Conservation (phyloP, 1,140 invertebrate species). For the Drosophila ironensis region DNA sequence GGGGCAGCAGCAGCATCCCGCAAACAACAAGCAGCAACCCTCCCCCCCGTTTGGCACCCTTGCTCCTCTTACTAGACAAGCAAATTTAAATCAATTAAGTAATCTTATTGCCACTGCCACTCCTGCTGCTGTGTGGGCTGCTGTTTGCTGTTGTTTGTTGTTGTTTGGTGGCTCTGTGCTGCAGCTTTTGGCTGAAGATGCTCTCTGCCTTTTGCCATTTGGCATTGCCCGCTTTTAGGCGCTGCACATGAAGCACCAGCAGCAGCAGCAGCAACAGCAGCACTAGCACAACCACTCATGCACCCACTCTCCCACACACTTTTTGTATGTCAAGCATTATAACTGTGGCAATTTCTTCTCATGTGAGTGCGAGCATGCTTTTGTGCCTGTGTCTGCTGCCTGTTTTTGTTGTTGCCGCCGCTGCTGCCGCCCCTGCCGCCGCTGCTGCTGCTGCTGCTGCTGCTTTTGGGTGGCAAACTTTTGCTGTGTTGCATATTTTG, state of each 20-base stretch:
- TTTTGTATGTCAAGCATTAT: constrained; percentile 62
- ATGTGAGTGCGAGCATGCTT: constrained; percentile 24
- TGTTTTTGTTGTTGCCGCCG: constrained; percentile 14
- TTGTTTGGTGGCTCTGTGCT: constrained; percentile 1
- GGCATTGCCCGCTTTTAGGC: constrained; percentile 64
- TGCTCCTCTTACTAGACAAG: constrained; percentile 55
- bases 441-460: too few relatives aligned
- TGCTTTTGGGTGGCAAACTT: constrained; percentile 58
- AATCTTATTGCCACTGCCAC: constrained; percentile 67
- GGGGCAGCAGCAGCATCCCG: too few relatives aligned
- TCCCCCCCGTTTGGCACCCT: background rate
- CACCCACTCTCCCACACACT: background rate
- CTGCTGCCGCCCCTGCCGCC: too few relatives aligned
- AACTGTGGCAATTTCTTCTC: constrained; percentile 52
- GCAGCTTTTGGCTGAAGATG: constrained; percentile 17
- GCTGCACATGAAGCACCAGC: background rate
- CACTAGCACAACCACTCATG: constrained; percentile 2
- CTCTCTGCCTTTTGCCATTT: constrained; percentile 43
- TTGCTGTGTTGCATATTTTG: constrained; percentile 77
- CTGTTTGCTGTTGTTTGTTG: background rate
- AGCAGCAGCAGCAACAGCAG: background rate
- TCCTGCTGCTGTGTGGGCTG: constrained; percentile 11
- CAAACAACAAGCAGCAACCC: too few relatives aligned
- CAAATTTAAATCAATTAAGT: constrained; percentile 80
- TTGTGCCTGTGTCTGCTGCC: constrained; percentile 15